Evolutionary conservation across 2,797 vertebrate species (phyloP).

Genomic region (Epinephelus malabaricus): DNA sequence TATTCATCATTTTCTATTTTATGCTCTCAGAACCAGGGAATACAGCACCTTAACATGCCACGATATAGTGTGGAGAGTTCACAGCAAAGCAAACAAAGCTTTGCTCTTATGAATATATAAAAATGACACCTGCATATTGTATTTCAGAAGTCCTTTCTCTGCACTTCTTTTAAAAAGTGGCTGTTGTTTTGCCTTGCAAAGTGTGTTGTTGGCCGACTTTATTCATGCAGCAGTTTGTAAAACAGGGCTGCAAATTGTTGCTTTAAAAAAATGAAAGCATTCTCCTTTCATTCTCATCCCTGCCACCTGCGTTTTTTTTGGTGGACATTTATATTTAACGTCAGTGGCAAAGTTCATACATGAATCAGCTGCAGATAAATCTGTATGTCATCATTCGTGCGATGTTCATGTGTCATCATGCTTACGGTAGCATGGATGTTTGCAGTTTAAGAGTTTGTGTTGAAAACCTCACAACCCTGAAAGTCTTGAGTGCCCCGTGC

Average conservation of each 20-base stretch:
- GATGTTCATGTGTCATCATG: neutral
- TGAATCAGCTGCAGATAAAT: conserved; percentile 12
- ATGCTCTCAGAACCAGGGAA: conserved; percentile 15
- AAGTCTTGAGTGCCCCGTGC: neutral
- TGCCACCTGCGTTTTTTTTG: neutral
- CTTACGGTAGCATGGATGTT: conserved; percentile 7
- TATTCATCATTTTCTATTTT: conserved; percentile 49
- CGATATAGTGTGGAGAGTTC: conserved; percentile 20
- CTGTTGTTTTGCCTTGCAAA: neutral
- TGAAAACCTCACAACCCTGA: conserved; percentile 16
- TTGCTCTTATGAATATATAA: conserved; percentile 16
- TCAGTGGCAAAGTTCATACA: neutral
- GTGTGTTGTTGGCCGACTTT: neutral
- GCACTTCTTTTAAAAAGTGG: neutral
- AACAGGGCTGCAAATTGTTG: neutral
- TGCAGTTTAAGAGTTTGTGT: conserved; percentile 21
- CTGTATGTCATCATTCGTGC: neutral
- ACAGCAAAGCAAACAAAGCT: conserved; percentile 17
- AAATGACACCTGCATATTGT: neutral
- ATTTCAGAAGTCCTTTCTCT: conserved; percentile 4
- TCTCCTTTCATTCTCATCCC: neutral
- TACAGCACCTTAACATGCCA: conserved; percentile 5
- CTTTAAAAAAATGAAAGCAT: conserved; percentile 4
- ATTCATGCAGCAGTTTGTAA: conserved; percentile 1
- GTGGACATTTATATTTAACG: neutral